A percentile compares a stretch with the other conserved stretches of the same genome.
Conservation (phyloP, 2,888 invertebrate genomes). For the Argyresthia goedartella region DNA sequence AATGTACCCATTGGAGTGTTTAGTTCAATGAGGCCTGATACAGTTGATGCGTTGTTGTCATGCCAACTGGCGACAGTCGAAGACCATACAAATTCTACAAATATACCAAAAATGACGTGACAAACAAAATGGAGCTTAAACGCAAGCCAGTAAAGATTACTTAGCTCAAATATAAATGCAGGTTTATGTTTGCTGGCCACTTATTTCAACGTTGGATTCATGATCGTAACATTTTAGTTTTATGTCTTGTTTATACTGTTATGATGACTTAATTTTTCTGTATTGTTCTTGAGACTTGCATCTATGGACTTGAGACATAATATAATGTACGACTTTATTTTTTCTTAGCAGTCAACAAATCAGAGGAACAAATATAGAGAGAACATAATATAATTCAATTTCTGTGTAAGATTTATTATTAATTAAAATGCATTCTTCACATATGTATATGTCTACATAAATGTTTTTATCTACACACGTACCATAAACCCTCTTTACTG, state of each 20-base stretch:
- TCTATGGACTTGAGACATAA: too few species aligned
- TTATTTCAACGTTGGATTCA: not conserved
- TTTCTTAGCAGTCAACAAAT: too few species aligned
- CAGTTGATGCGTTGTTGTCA: slow-evolving; percentile 58
- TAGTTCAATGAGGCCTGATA: slow-evolving; percentile 60
- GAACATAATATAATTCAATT: too few species aligned
- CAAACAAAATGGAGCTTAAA: not conserved
- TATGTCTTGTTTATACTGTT: not conserved
- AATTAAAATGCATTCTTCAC: too few species aligned
- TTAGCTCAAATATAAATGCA: not conserved
- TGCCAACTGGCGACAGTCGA: slow-evolving; percentile 41
- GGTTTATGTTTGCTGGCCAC: not conserved
- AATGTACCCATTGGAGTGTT: slow-evolving; percentile 34
- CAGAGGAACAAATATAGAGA: too few species aligned
- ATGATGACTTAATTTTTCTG: too few species aligned
- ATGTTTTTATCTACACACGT: too few species aligned
- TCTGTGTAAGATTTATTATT: too few species aligned
- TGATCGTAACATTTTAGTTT: slow-evolving; percentile 1
- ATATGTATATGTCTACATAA: too few species aligned
- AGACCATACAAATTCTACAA: not conserved
- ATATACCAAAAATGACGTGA: not conserved
- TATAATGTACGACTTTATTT: too few species aligned
- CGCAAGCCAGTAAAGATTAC: not conserved
- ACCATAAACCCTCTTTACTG: too few species aligned
- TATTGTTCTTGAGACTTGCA: too few species aligned